Evolutionary conservation across 2,113 vertebrate genomes (phyloP).

Genomic region (Cryptoleucopteryx plumbea): DNA sequence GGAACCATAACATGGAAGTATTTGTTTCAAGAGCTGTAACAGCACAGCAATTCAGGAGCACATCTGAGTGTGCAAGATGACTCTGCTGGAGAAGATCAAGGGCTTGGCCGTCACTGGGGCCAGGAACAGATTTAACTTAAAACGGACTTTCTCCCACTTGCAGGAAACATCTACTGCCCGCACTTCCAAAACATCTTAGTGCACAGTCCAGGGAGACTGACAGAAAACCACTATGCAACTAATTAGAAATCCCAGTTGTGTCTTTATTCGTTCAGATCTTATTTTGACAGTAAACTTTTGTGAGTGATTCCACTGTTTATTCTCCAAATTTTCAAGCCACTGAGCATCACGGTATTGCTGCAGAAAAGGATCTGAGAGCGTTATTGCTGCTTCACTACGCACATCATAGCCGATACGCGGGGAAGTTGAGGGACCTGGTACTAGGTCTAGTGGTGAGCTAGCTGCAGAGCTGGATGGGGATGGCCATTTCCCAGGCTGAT

Average conservation of each 20-base stretch:
- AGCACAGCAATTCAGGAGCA: neutral
- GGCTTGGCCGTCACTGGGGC: neutral
- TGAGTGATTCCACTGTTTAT: neutral
- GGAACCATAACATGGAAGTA: neutral
- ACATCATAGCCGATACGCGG: fast-evolving
- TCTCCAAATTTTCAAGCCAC: neutral
- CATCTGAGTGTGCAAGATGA: neutral
- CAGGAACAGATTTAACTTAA: neutral
- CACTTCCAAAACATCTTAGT: neutral
- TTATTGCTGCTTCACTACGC: neutral
- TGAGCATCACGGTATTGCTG: neutral
- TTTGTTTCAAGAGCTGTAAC: neutral
- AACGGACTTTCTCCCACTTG: neutral
- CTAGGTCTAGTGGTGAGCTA: neutral
- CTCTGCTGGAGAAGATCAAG: neutral
- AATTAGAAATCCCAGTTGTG: neutral
- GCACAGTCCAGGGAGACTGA: neutral
- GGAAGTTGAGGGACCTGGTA: neutral
- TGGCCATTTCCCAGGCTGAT: neutral
- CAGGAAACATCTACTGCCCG: neutral
- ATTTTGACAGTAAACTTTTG: neutral
- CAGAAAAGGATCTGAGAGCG: neutral
- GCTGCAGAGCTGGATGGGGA: neutral
- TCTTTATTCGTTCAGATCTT: neutral
- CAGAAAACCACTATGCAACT: neutral